Conservation (phyloP, 2,888 invertebrate genomes). For the Cheilosia vernalis region DNA sequence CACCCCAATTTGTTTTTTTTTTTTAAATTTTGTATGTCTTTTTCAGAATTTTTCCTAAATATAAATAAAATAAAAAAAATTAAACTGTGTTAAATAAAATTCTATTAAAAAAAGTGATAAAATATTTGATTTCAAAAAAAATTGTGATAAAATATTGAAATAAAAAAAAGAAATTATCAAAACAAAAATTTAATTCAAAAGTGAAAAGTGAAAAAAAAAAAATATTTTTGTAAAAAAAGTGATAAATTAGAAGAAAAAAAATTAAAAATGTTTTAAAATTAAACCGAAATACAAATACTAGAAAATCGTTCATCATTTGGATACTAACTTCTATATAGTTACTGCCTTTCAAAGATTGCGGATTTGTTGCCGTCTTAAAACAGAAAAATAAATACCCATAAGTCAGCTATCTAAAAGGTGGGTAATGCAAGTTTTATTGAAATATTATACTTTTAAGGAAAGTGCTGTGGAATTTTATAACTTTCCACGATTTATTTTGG, state of each 20-base stretch:
- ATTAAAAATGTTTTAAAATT: slow-evolving; percentile 28
- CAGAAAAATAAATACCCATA: not conserved
- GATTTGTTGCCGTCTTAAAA: slow-evolving; percentile 47
- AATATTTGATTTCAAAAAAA: slow-evolving; percentile 45
- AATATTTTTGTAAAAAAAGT: slow-evolving; percentile 43
- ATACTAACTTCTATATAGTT: slow-evolving; percentile 36
- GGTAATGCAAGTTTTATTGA: not conserved
- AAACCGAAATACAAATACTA: slow-evolving; percentile 18
- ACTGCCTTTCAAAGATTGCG: slow-evolving; percentile 55
- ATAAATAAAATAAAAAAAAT: slow-evolving; percentile 2
- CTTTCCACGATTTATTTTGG: too few species aligned
- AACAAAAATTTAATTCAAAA: not conserved
- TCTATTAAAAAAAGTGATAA: slow-evolving; percentile 11
- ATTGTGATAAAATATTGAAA: slow-evolving; percentile 52
- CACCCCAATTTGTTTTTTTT: not conserved
- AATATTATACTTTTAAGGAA: too few species aligned
- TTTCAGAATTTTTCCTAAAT: slow-evolving; percentile 46
- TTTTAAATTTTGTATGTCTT: slow-evolving; percentile 13
- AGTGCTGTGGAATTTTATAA: too few species aligned
- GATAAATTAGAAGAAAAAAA: slow-evolving; percentile 17
- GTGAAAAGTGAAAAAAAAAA: slow-evolving; percentile 43
- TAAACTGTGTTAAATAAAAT: slow-evolving; percentile 1
- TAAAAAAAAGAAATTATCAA: slow-evolving; percentile 5
- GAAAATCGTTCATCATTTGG: slow-evolving; percentile 50
- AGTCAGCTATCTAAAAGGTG: slow-evolving; percentile 43